Percentiles rank a stretch among this genome's conserved stretches.
phyloP scores from a whole-genome alignment of 2,797 vertebrate genomes.

The Danio albolineatus region DNA sequence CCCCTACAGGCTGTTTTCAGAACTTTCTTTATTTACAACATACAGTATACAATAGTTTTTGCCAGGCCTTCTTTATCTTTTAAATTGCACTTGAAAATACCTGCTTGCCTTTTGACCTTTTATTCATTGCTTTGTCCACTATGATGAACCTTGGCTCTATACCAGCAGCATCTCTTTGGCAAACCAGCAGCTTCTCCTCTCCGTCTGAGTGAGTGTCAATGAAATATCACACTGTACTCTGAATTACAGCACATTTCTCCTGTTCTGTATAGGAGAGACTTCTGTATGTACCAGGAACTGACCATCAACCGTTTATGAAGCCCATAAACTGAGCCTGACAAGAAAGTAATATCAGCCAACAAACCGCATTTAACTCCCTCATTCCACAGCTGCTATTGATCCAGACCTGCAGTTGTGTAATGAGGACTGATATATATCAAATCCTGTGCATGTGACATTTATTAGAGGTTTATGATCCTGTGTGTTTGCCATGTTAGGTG shows the following conservation, averaged over 20 bases:
- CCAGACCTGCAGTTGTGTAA: neutral
- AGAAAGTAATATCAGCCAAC: slow-evolving; percentile 14
- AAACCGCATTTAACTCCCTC: neutral
- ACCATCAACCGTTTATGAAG: slow-evolving; percentile 24
- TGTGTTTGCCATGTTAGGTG: neutral
- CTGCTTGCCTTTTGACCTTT: neutral
- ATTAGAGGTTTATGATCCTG: slow-evolving; percentile 10
- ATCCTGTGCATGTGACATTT: neutral
- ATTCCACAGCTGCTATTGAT: slow-evolving; percentile 18
- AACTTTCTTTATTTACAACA: too few relatives aligned
- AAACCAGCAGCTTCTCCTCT: neutral
- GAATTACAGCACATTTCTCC: neutral
- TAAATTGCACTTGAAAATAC: neutral
- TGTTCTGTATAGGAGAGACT: neutral
- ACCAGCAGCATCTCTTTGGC: neutral
- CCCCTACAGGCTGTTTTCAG: too few relatives aligned
- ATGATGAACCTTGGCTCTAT: neutral
- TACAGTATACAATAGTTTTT: too few relatives aligned
- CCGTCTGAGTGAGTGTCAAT: neutral
- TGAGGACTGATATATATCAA: slow-evolving; percentile 19
- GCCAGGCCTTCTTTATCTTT: neutral
- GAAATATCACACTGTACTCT: neutral
- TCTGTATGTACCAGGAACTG: neutral
- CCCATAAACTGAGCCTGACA: slow-evolving; percentile 35
- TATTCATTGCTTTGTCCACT: neutral